Conservation (phyloP, 2,113 vertebrate species). For the Brachypteracias leptosomus region DNA sequence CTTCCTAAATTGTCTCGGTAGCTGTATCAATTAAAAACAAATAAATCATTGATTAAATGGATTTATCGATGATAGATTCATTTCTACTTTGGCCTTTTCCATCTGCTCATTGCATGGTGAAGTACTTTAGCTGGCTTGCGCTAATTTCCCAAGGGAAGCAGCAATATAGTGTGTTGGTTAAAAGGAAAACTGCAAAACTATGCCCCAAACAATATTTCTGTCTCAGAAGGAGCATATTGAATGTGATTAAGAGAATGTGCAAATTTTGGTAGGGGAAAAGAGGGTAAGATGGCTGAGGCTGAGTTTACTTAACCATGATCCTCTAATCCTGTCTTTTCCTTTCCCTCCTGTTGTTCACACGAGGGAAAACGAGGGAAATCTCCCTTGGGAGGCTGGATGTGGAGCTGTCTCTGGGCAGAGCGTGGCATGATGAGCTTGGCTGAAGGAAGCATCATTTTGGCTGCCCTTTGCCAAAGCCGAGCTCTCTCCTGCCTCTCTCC, state of each 20-base stretch:
- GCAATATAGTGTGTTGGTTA: background rate
- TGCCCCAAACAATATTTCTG: conserved; percentile 41
- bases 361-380: background rate
- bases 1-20: conserved; percentile 8
- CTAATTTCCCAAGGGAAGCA: conserved; percentile 72
- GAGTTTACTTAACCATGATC: background rate
- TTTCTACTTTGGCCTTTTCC: conserved; percentile 55
- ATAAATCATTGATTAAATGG: conserved; percentile 63
- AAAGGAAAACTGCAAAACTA: conserved; percentile 12
- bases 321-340: background rate
- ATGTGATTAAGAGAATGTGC: background rate
- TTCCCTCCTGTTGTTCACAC: background rate
- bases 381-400: background rate
- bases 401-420: background rate
- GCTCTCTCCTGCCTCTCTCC: background rate
- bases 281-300: background rate
- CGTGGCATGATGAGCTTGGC: rapidly evolving
- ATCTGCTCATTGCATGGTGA: conserved; percentile 33
- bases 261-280: background rate
- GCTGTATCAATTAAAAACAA: conserved; percentile 63
- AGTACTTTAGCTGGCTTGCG: conserved; percentile 22
- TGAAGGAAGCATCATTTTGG: background rate
- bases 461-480: background rate
- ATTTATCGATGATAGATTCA: conserved; percentile 21
- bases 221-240: conserved; percentile 43